Evolutionary conservation across 1,140 invertebrate genomes (phyloP).

Genomic region (Capitella teleta): DNA sequence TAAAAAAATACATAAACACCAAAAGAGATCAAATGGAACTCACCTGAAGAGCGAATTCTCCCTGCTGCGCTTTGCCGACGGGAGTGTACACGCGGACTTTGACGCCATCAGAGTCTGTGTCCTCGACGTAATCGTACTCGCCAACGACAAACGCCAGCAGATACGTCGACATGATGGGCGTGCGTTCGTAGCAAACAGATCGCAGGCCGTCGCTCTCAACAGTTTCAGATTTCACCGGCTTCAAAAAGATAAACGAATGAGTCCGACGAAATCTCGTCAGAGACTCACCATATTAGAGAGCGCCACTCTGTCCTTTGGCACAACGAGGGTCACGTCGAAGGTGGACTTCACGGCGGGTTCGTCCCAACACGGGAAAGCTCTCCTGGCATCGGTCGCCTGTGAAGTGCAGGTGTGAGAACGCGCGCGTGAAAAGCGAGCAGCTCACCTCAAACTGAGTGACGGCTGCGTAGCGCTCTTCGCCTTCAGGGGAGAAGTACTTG

Average conservation of each 20-base stretch:
- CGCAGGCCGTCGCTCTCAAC: conserved; percentile 44
- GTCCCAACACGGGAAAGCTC: conserved; percentile 96
- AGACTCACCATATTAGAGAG: conserved; percentile 80
- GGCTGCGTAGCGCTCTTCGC: conserved; percentile 68
- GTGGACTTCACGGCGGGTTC: conserved; percentile 90
- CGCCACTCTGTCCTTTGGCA: conserved; percentile 58
- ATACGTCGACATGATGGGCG: conserved; percentile 94
- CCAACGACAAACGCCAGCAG: conserved; percentile 84
- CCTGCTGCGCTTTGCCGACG: conserved; percentile 81
- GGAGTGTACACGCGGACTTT: conserved; percentile 84
- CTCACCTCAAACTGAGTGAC: conserved; percentile 73
- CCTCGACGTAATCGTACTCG: conserved; percentile 85
- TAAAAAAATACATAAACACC: not conserved
- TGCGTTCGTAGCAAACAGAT: conserved; percentile 65
- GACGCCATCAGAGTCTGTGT: conserved; percentile 54
- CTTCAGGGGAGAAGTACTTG: conserved; percentile 59
- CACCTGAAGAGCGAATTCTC: conserved; percentile 72
- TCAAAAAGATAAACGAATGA: conserved; percentile 10
- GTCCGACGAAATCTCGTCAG: no score
- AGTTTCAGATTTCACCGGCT: conserved; percentile 51
- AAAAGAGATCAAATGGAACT: conserved; percentile 8
- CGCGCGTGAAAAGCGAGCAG: not conserved
- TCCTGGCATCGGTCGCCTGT: conserved; percentile 76
- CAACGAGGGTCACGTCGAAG: conserved; percentile 77
- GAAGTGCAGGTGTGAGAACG: no score